Evolutionary conservation across 2,113 vertebrate genomes (phyloP).

Genomic region (Hystrix cristata): DNA sequence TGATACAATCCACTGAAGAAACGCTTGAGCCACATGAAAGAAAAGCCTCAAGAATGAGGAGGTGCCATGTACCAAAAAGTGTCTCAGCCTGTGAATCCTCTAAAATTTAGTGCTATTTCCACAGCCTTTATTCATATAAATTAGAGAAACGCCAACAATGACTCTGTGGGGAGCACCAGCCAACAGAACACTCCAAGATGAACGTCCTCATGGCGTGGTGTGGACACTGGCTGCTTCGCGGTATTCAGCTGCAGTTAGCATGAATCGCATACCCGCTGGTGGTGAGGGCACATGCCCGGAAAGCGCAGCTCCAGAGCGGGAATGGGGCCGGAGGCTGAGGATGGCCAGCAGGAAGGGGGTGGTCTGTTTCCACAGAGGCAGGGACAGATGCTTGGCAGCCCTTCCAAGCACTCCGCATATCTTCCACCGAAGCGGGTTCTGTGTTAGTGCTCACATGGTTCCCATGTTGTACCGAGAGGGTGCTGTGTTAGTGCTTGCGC

Average conservation of each 20-base stretch:
- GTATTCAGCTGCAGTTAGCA: background rate
- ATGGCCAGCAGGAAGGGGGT: background rate
- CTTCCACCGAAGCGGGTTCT: background rate
- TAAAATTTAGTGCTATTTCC: background rate
- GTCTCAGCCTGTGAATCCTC: background rate
- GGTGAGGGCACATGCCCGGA: background rate
- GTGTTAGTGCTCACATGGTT: background rate
- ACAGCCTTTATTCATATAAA: slow-evolving; percentile 7
- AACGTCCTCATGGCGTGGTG: background rate
- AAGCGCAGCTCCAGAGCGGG: background rate
- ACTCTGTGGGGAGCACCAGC: background rate
- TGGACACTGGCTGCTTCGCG: background rate
- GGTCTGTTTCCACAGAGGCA: background rate
- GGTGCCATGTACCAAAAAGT: background rate
- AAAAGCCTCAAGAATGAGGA: background rate
- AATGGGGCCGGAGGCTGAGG: background rate
- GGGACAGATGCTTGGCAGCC: background rate
- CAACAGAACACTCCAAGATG: background rate
- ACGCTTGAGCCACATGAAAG: background rate
- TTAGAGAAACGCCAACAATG: background rate
- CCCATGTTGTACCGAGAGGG: background rate
- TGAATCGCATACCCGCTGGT: background rate
- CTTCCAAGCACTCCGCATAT: background rate
- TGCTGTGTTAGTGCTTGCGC: background rate
- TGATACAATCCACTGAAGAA: background rate